Percentiles rank a stretch among this genome's conserved stretches.
phyloP scores from a whole-genome alignment of 2,888 invertebrate species.

The Chymomyza fuscimana region DNA sequence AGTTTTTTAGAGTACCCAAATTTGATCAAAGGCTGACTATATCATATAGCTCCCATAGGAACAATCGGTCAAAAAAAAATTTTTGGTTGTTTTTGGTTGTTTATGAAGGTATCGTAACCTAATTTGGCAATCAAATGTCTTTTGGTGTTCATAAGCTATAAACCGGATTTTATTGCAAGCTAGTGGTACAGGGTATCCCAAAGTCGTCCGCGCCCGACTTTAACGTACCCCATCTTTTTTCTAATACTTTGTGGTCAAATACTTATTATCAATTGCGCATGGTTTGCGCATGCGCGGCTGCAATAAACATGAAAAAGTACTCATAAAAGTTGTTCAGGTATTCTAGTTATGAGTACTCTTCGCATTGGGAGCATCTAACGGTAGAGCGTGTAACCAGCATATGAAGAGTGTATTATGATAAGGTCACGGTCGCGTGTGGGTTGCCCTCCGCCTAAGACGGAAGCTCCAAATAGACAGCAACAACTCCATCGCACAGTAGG shows the following conservation, averaged over 20 bases:
- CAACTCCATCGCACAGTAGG: slow-evolving; percentile 43
- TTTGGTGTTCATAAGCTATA: no score
- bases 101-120: no score
- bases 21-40: no score
- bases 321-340: slow-evolving; percentile 34
- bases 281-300: slow-evolving; percentile 23
- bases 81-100: no score
- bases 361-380: slow-evolving; percentile 35
- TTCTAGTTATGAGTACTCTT: neutral
- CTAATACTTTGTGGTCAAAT: slow-evolving; percentile 44
- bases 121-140: no score
- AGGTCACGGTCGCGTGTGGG: slow-evolving; percentile 37
- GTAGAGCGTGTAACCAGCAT: slow-evolving; percentile 21
- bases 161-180: no score
- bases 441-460: slow-evolving; percentile 11
- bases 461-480: slow-evolving; percentile 2
- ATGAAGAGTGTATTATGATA: neutral
- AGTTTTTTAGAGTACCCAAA: no score
- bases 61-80: no score
- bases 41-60: no score
- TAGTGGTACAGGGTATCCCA: no score
- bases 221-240: no score
- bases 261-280: slow-evolving; percentile 68
- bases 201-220: no score
- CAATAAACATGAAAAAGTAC: slow-evolving; percentile 67